A percentile compares a stretch with the other conserved stretches of the same genome.
Conservation (phyloP, 1,140 invertebrate species). For the Agrilus planipennis region DNA sequence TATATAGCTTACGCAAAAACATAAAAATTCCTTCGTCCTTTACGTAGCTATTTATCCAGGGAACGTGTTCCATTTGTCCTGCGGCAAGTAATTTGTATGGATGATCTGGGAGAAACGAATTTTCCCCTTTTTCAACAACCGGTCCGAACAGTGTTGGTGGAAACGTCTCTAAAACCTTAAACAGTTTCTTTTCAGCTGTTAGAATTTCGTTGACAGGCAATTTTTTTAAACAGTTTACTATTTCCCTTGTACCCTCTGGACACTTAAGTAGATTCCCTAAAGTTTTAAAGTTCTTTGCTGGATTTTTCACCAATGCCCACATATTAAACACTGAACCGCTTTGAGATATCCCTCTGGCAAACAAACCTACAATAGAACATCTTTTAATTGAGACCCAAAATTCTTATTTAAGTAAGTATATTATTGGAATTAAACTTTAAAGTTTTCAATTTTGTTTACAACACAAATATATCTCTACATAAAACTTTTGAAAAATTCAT, state of each 20-base stretch:
- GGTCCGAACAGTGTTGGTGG: conserved; percentile 48
- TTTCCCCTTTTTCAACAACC: conserved; percentile 35
- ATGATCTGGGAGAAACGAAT: conserved; percentile 43
- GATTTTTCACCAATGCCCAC: conserved; percentile 44
- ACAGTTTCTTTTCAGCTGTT: conserved; percentile 24
- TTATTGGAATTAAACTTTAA: background rate
- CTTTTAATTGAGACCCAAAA: background rate
- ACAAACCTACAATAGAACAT: conserved; percentile 28
- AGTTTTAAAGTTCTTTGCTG: conserved; percentile 37
- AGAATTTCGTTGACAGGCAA: background rate
- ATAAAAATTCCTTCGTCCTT: conserved; percentile 7
- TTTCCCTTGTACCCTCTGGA: conserved; percentile 19
- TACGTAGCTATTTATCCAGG: conserved; percentile 8
- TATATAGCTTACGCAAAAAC: background rate
- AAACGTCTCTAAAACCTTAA: conserved; percentile 30
- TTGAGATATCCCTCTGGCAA: conserved; percentile 58
- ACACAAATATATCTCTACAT: background rate
- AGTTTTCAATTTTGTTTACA: background rate
- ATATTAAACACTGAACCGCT: conserved; percentile 59
- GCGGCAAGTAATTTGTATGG: conserved; percentile 41
- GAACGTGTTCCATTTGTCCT: conserved; percentile 22
- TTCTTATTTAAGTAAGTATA: conserved; percentile 1
- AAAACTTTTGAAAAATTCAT: background rate
- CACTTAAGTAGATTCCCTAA: conserved; percentile 43
- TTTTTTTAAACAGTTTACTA: conserved; percentile 44